Base-by-base conservation (phyloP, 1,140 invertebrate genomes). In the Medauroidea extradentata region DNA sequence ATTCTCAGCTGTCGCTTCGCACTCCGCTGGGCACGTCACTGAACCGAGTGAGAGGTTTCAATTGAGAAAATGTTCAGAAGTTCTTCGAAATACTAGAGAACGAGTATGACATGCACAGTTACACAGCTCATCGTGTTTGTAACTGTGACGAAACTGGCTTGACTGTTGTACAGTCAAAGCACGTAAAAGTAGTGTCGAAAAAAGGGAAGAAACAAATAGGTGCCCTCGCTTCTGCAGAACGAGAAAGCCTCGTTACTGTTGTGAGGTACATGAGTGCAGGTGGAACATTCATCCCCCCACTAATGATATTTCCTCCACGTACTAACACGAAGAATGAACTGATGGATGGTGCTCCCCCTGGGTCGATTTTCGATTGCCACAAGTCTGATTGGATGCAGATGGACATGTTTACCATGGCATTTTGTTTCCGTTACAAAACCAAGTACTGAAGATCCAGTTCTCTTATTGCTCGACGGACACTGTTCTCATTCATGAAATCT, bases 391-490 rank as follows among this genome's bases (percentile, higher is more conserved):
- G 69, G 70, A 73, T 75, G 9, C 61, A 68, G 57, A 55, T 60
- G 16, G 46, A 51, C 16, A 52, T 72, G n/a, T 76, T 76, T 62
- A 62, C 59, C 2, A 60, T 65, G 67, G 53, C 64, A 69, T 52
- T 76, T 76, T 54, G 57, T 71, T 13, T 27, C 57, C 21, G 25
- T 52, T 16, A 50, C 53, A 2, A 64, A 65, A 46, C 56, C 67
- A 24, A 48, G 60, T 21, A 21, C 44, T 27, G 65, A 69, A 9
- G 54, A 65, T 9, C 67, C 67, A 27, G 68, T 73, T 48, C 43
- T 77, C 7, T 61, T 76, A 9, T 39, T 76, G 25, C 62, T 75
- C 34, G 70, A 76, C 70, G 73, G 72, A 7, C 71, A 77, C 63
- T 61, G 53, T n/a, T 70, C 65, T 11, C 71, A 75, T 58, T 72